Base-by-base conservation (phyloP, 2,797 vertebrate species). In the Mus spretus region DNA sequence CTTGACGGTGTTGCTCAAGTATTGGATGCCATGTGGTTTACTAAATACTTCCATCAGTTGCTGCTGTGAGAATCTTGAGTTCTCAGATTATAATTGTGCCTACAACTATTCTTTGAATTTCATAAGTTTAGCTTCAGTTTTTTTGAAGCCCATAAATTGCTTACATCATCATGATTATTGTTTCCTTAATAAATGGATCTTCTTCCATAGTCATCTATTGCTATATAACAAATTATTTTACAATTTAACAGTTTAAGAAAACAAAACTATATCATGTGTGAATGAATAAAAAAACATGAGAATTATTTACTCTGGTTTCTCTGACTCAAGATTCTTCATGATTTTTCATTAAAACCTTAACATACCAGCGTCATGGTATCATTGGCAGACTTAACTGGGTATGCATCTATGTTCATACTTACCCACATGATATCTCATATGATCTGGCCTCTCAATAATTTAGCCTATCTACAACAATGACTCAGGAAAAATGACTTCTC, bases 41-140 rank as follows among this genome's bases (percentile, higher is more conserved):
- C 63, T 90, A 81, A 74, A 61, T 59, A 67, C 22, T 34, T 90
- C 8, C 88, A 28, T 89, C 81, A 47, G 31, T 79, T 90, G 11
- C 34, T 81, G n/a, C 59, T 26, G 1, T 12, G 34, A 37, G 10
- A 24, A 0, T 75, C 1, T 55, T 67, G 40, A 95, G 65, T 53
- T 44, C 22, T 90, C 40, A 84, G 6, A 10, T 83, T 86, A 31
- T 78, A 83, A 47, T 47, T 70, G 15, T 53, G 10, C 4, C n/a
- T 85, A 59, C 31, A 7, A 20, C 40, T 50, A 93, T 84, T 47
- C 47, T 86, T 83, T 47, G 70, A 79, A 37, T 63, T 75, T 4
- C 2, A 34, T 78, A 82, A 31, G 6, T 3, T 90, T 96, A 67
- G 19, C 6, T 59, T 83, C 11, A 74, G 28, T 90, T 79, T 74